Evolutionary conservation across 2,888 invertebrate species (phyloP).

Genomic region (Thecocarcelia acutangulata): DNA sequence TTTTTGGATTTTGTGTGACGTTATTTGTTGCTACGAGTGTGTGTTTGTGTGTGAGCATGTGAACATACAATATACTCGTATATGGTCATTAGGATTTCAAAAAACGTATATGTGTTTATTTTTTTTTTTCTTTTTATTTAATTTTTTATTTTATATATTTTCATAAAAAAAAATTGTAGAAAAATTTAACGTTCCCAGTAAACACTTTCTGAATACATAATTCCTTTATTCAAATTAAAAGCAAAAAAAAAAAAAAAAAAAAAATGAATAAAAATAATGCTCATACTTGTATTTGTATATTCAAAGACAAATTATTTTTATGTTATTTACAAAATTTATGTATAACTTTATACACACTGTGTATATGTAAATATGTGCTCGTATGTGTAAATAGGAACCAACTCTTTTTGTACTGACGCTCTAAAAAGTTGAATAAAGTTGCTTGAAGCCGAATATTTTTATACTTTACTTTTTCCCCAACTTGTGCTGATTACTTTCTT

Average conservation of each 20-base stretch:
- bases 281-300: conserved; percentile 55
- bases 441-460: no score
- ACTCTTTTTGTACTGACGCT: no score
- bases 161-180: conserved; percentile 56
- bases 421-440: no score
- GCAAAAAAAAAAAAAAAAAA: conserved; percentile 38
- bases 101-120: conserved; percentile 65
- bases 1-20: conserved; percentile 32
- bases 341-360: conserved; percentile 1
- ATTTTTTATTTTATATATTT: conserved; percentile 21
- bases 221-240: conserved; percentile 42
- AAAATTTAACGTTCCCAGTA: conserved; percentile 69
- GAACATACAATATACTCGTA: conserved; percentile 9
- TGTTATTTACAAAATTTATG: conserved; percentile 43
- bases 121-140: conserved; percentile 50
- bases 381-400: neutral
- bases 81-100: conserved; percentile 71
- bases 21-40: conserved; percentile 16
- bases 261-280: conserved; percentile 57
- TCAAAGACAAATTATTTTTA: conserved; percentile 64
- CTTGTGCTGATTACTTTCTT: no score
- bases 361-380: neutral
- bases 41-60: conserved; percentile 6
- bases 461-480: no score
- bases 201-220: conserved; percentile 68